A percentile compares a stretch with the other conserved stretches of the same genome.
Evolutionary conservation across 2,888 invertebrate species (phyloP).

Genomic region (Aporophyla nigra): DNA sequence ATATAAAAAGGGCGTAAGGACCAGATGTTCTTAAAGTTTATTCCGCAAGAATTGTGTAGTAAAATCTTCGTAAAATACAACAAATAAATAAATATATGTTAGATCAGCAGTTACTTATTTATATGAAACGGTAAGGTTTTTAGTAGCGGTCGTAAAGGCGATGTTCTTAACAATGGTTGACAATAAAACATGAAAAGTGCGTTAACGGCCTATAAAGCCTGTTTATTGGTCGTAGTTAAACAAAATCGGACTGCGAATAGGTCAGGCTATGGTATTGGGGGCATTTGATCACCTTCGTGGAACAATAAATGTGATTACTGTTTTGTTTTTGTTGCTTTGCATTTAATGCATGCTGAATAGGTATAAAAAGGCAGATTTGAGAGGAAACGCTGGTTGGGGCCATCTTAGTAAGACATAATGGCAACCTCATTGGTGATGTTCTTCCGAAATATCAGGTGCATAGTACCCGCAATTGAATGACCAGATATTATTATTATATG

Average conservation of each 20-base stretch:
- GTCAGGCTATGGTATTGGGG: conserved; percentile 58
- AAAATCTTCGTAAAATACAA: conserved; percentile 65
- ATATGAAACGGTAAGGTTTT: conserved; percentile 81
- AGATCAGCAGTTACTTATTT: conserved; percentile 78
- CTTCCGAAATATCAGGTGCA: too few relatives aligned
- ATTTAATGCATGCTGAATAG: background rate
- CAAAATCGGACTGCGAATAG: conserved; percentile 75
- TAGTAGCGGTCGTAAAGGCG: conserved; percentile 83
- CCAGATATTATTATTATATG: too few relatives aligned
- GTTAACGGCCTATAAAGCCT: conserved; percentile 88
- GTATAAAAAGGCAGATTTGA: too few relatives aligned
- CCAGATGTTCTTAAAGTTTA: conserved; percentile 12
- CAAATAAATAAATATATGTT: conserved; percentile 71
- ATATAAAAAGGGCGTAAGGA: background rate
- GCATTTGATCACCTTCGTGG: conserved; percentile 50
- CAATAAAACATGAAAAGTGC: conserved; percentile 89
- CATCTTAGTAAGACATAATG: too few relatives aligned
- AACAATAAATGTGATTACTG: conserved; percentile 49
- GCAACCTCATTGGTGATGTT: too few relatives aligned
- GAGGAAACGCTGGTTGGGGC: too few relatives aligned
- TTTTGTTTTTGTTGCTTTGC: conserved; percentile 17
- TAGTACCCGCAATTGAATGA: too few relatives aligned
- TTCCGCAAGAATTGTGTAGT: conserved; percentile 32
- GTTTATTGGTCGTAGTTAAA: conserved; percentile 85
- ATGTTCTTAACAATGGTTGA: conserved; percentile 86